Evolutionary conservation across 2,888 invertebrate species (phyloP), one percentile per base, ranked within the genome.

Genomic region (Stegophylla sp.): DNA sequence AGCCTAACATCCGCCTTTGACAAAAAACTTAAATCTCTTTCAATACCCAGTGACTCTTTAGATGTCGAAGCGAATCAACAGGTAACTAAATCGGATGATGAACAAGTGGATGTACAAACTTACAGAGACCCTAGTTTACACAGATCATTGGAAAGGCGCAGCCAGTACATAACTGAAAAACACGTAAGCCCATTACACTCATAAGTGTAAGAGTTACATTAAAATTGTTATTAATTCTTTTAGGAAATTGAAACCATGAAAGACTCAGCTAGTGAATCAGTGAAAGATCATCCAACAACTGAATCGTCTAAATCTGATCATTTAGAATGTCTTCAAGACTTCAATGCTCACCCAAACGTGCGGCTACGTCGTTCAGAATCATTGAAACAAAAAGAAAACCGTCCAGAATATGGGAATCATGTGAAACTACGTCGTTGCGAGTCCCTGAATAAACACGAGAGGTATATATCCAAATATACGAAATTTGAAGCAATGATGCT

Each of bases 1-100:
- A 92, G 92, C 85, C 91, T 95, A 86, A 95, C 94, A 84, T 93
- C 92, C 86, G 92, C 94, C 82, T 91, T 94, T 87, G 94, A 95
- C 87, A 92, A 93, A 86, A 94, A 94, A 87, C 89, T 94, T 87
- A 91, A 91, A 85, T 91, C 91, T 85, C 87, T 92, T 85, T 90
- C 92, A 86, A 91, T 90, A 88, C 90, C 91, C 82, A 66, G 89
- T 89, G 85, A 79, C 75, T 66, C 79, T 83, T 48, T 45, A 26
- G 75, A 69, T 34, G 48, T 72, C 15, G 48, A 75, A 61, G 77
- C 63, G 1, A 76, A 43, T 17, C 72, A 61, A 17, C 56, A 69
- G 28, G 34, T 67, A 53, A 73, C 67, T 41, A 75, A 71, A 48
- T 71, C 71, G 20, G 71, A 71, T 48, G 79, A 71, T 28, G 74